Base-by-base conservation (phyloP, 2,797 vertebrate genomes). In the Enteromius mattozi region DNA sequence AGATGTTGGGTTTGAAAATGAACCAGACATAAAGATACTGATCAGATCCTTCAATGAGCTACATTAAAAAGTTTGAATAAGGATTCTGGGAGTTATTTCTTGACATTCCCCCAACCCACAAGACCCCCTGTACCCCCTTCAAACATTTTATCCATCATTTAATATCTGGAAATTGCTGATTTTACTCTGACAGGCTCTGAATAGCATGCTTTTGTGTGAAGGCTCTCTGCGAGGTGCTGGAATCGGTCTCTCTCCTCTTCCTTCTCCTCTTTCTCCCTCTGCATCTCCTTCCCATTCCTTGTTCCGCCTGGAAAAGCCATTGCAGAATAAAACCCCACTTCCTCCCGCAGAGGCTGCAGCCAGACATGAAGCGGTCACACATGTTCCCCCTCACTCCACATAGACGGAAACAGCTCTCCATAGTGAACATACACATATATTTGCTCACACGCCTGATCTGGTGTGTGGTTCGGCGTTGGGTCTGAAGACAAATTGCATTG, bases 281-380 rank as follows among this genome's bases (percentile, higher is more conserved):
- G 51, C 49, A 61, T 47, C 78, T 76, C 75, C 70, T 27, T 82
- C 79, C 68, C 59, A 85, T 83, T 89, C 68, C 74, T 75, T 77
- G 71, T 79, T 81, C 74, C 93, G 94, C 90, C 90, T 95, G 95
- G 92, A 93, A 95, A 92, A 94, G 90, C 92, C 91, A 95, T 94
- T 88, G 90, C 40, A 51, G 90, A 92, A 92, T 91, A 92, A 94
- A 89, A 90, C 88, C 89, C 75, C 75, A 87, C 91, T 93, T 93
- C 92, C 92, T 92, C 88, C 84, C 88, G 13, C 80, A 82, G 82
- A 89, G 91, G 91, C 90, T 82, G 33, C 16, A 82, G 54, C 76
- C 81, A 74, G 68, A 90, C 89, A 90, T 86, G 80, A 88, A 72
- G 81, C 30, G 81, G 80, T 83, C 88, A 81, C 83, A 83, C 76